phyloP scores from a whole-genome alignment of 2,113 vertebrate species.

The Herpailurus yagouaroundi region DNA sequence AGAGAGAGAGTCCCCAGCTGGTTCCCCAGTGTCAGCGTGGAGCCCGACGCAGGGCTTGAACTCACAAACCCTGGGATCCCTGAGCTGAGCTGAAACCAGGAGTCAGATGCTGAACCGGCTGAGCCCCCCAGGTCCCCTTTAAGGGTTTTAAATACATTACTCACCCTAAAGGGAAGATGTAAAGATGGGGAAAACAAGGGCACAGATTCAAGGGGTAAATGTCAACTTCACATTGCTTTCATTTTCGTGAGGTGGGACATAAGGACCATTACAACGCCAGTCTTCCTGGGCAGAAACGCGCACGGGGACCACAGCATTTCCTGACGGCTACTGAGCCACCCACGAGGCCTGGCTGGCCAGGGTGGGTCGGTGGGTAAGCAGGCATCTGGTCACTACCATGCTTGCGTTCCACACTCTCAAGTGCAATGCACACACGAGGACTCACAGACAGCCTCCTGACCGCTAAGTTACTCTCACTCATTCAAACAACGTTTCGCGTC shows the following conservation, averaged over 20 bases:
- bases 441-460: not conserved
- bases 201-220: not conserved
- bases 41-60: too few species aligned
- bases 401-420: fast-evolving
- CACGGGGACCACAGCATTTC: not conserved
- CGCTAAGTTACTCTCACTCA: not conserved
- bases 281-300: not conserved
- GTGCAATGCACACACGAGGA: too few species aligned
- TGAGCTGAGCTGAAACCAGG: too few species aligned
- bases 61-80: too few species aligned
- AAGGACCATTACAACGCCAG: not conserved
- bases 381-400: not conserved
- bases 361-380: not conserved
- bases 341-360: not conserved
- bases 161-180: not conserved
- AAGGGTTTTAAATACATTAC: not conserved
- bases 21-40: too few species aligned
- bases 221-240: not conserved
- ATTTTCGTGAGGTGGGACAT: not conserved
- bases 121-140: too few species aligned
- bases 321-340: not conserved
- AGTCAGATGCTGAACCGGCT: too few species aligned
- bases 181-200: not conserved
- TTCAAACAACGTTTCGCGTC: not conserved
- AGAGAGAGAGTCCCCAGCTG: too few species aligned